These are phyloP conservation scores for Trachelipus rathkii DNA, from an alignment of 1,140 invertebrate genomes.

Conservation along the genomic window DNA sequence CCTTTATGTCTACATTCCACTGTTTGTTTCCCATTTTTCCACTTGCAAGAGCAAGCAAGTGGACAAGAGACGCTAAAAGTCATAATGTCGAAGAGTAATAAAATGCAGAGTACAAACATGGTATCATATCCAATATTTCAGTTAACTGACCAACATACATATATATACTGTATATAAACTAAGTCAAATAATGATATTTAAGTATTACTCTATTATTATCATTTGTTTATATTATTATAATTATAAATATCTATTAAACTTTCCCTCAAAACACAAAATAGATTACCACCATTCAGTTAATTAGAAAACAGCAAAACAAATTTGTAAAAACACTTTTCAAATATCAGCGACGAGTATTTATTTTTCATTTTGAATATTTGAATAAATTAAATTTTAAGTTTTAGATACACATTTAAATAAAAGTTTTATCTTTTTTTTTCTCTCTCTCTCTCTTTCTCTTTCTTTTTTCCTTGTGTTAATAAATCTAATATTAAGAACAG, in stretches of 20 bases:
- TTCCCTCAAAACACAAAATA: neutral
- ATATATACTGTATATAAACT: neutral
- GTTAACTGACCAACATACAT: neutral
- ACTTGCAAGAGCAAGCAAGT: slow-evolving; percentile 73
- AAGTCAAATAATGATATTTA: neutral
- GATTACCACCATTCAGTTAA: too few species aligned
- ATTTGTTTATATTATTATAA: neutral
- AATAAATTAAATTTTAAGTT: too few species aligned
- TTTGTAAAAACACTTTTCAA: too few species aligned
- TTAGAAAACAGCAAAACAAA: too few species aligned
- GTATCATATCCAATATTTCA: neutral
- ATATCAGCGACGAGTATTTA: too few species aligned
- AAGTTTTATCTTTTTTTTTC: too few species aligned
- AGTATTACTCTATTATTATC: neutral
- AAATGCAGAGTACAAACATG: neutral
- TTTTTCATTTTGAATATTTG: too few species aligned
- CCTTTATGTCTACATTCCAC: slow-evolving; percentile 76
- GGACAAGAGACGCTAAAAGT: slow-evolving; percentile 57
- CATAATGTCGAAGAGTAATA: neutral
- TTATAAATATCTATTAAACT: neutral
- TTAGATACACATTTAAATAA: too few species aligned
- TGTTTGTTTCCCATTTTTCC: slow-evolving; percentile 85
- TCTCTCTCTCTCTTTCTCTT: too few species aligned
- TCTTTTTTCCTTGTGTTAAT: too few species aligned
- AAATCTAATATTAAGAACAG: too few species aligned